These are phyloP conservation scores for Acrocephalus arundinaceus DNA, from an alignment of 2,113 vertebrate species.

Conservation along the genomic window DNA sequence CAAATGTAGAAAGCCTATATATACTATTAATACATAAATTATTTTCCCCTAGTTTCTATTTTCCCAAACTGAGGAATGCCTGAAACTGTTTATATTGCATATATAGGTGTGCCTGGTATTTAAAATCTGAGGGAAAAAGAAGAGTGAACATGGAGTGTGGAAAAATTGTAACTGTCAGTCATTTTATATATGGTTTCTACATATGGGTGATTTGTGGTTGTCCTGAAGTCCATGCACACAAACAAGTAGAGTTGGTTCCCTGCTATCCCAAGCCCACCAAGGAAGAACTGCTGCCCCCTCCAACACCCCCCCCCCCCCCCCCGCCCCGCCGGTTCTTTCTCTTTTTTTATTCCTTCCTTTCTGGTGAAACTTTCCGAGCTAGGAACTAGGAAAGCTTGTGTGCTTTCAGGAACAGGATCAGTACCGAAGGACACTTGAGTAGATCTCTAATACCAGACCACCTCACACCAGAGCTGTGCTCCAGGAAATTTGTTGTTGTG, in stretches of 20 bases:
- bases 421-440: not conserved
- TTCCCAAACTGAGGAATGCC: not conserved
- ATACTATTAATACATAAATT: not conserved
- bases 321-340: not conserved
- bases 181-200: not conserved
- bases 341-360: not conserved
- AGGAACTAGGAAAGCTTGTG: not conserved
- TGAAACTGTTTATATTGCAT: not conserved
- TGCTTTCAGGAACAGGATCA: not conserved
- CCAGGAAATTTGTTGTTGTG: not conserved
- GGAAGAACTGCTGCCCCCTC: not conserved
- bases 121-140: not conserved
- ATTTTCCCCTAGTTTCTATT: not conserved
- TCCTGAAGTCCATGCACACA: not conserved
- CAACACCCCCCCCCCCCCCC: no score
- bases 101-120: not conserved
- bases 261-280: not conserved
- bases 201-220: not conserved
- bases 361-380: not conserved
- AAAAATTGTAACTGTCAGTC: not conserved
- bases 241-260: not conserved
- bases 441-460: not conserved
- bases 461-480: not conserved
- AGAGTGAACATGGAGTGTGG: not conserved
- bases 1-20: not conserved